Evolutionary conservation across 1,140 invertebrate species (phyloP).

Genomic region (Propsilocerus akamusi): DNA sequence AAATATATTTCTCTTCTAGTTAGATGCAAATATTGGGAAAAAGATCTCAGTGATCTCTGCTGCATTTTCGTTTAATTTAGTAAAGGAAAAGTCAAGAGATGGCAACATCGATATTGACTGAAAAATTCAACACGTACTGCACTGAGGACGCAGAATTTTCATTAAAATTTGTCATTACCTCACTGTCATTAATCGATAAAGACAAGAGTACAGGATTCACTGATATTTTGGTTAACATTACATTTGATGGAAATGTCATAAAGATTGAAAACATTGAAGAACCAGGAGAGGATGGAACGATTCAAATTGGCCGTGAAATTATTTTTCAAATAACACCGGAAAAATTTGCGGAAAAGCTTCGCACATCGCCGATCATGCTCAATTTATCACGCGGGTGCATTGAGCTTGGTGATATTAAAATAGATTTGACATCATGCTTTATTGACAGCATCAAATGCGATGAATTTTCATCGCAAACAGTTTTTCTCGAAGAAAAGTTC

Average conservation of each 20-base stretch:
- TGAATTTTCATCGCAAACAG: background rate
- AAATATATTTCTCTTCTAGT: no score
- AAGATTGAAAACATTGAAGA: background rate
- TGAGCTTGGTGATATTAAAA: background rate
- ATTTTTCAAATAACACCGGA: background rate
- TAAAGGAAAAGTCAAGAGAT: no score
- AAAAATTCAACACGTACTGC: no score
- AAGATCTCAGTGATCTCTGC: no score
- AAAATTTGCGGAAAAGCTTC: background rate
- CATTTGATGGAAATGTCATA: background rate
- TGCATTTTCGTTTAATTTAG: no score
- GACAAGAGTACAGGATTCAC: background rate
- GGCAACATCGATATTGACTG: no score
- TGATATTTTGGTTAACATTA: background rate
- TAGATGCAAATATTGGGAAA: no score
- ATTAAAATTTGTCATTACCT: background rate
- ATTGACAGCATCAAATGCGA: background rate
- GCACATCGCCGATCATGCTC: background rate
- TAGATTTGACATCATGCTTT: background rate
- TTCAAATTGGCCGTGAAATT: background rate
- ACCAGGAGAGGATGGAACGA: background rate
- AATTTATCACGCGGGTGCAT: background rate
- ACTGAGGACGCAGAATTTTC: background rate
- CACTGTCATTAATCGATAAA: background rate
- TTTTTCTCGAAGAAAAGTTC: background rate